Evolutionary conservation across 2,797 vertebrate genomes (phyloP), one percentile per base, ranked within the genome.

Genomic region (Ctenochaetus hawaiiensis): DNA sequence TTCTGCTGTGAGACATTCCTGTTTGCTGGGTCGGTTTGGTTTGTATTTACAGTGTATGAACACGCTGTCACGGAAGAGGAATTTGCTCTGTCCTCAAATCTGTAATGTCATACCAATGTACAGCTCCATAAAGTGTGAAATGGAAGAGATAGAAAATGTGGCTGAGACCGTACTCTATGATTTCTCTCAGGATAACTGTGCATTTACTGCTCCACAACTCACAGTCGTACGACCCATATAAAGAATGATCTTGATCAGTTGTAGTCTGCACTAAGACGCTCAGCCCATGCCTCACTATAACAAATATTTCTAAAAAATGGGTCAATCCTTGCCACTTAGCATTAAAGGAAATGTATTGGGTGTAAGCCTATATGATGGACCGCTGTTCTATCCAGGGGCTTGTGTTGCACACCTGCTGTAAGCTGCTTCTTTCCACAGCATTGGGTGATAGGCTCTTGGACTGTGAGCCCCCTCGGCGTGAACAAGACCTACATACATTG

Each of bases 91-190:
- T 72, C 34, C 44, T 57, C 18, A 76, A 69, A 78, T 75, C 75
- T 77, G 63, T 81, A 74, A 78, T 75, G 71, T 67, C 69, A 77
- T 37, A 71, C 62, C 52, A 48, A 89, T 84, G 67, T 74, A 73
- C 63, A 68, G 77, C 89, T 90, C 81, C 84, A 86, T 79, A 85
- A 85, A 84, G 75, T 90, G 83, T 90, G 87, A 91, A 92, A 91
- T 92, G 77, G 75, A 83, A 87, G 67, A 56, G 78, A 86, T 75
- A 52, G 75, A 83, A 86, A 83, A 84, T 81, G 70, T 81, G 68
- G 60, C 75, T 47, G 66, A 65, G 57, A 23, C 66, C 1, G 12
- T 23, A 65, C 68, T 74, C 30, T 44, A 23, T 75, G 81, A 87
- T 89, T 84, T 82, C 61, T 85, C 75, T 66, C 58, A 34, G 88